Percentiles rank a stretch among this genome's conserved stretches.
phyloP scores from a whole-genome alignment of 2,113 vertebrate genomes.

The Channa maculata region DNA sequence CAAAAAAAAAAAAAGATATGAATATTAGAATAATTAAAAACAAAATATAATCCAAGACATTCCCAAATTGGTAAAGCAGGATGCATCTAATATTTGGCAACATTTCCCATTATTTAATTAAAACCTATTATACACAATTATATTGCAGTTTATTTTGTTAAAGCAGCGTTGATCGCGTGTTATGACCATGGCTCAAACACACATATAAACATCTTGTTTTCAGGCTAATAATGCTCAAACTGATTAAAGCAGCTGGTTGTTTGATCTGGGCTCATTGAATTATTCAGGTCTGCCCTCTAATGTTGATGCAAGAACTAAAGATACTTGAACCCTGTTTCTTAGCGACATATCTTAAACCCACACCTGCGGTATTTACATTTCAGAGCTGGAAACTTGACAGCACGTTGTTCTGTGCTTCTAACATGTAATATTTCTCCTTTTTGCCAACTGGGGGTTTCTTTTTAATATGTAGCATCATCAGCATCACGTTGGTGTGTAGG shows the following conservation, averaged over 20 bases:
- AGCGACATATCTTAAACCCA: neutral
- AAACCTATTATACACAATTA: too few relatives aligned
- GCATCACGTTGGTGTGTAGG: neutral
- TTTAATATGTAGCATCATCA: slow-evolving; percentile 3
- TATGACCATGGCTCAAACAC: too few relatives aligned
- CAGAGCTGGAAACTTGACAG: neutral
- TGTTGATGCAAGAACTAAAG: neutral
- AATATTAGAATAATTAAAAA: too few relatives aligned
- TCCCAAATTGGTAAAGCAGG: too few relatives aligned
- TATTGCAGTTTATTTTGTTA: too few relatives aligned
- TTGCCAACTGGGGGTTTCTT: slow-evolving; percentile 10
- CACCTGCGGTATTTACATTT: slow-evolving; percentile 31
- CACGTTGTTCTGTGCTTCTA: neutral
- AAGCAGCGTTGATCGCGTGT: too few relatives aligned
- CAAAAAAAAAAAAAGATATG: too few relatives aligned
- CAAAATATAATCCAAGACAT: too few relatives aligned
- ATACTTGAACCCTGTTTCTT: slow-evolving; percentile 12
- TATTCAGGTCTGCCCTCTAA: slow-evolving; percentile 15
- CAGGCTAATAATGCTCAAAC: neutral
- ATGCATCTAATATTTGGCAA: too few relatives aligned
- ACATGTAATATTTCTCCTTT: slow-evolving; percentile 43
- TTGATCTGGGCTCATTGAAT: slow-evolving; percentile 16
- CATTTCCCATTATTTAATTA: too few relatives aligned
- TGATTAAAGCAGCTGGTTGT: slow-evolving; percentile 40
- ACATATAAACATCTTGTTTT: too few relatives aligned